Conservation (phyloP, 2,113 vertebrate species). For the Girardinichthys multiradiatus region DNA sequence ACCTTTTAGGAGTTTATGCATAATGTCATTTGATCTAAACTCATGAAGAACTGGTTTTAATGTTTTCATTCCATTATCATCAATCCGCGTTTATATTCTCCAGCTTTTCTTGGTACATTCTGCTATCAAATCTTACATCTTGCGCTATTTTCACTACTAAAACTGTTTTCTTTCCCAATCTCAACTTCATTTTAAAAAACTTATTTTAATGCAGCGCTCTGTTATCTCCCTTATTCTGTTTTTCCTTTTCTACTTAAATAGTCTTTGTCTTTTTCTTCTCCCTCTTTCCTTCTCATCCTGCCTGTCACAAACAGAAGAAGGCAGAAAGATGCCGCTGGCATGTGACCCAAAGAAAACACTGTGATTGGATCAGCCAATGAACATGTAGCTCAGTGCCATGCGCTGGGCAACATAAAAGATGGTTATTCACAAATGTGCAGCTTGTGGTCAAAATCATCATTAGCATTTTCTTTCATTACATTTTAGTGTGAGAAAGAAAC, state of each 20-base stretch:
- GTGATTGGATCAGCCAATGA: slow-evolving; percentile 44
- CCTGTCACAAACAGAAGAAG: slow-evolving; percentile 35
- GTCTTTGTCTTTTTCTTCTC: neutral
- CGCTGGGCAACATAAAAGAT: slow-evolving; percentile 42
- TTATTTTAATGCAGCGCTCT: neutral
- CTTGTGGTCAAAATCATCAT: slow-evolving; percentile 36
- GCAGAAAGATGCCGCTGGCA: slow-evolving; percentile 33
- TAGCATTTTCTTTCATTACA: slow-evolving; percentile 9
- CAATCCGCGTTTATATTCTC: neutral
- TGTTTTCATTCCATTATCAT: too few species aligned
- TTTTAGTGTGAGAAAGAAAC: neutral
- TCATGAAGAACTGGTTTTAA: too few species aligned
- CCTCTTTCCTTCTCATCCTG: slow-evolving; percentile 35
- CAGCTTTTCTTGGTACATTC: slow-evolving; percentile 41
- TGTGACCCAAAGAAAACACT: slow-evolving; percentile 6
- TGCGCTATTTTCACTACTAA: neutral
- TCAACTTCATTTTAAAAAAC: slow-evolving; percentile 2
- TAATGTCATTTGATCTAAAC: too few species aligned
- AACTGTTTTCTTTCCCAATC: slow-evolving; percentile 8
- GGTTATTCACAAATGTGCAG: slow-evolving; percentile 40
- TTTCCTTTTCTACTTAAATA: slow-evolving; percentile 8
- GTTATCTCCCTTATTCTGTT: slow-evolving; percentile 1
- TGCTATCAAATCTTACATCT: slow-evolving; percentile 39
- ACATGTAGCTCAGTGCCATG: slow-evolving; percentile 28
- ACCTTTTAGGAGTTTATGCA: too few species aligned